These are phyloP conservation scores for Neodontobutis hainanensis DNA, from an alignment of 2,113 vertebrate species.

Conservation along the genomic window DNA sequence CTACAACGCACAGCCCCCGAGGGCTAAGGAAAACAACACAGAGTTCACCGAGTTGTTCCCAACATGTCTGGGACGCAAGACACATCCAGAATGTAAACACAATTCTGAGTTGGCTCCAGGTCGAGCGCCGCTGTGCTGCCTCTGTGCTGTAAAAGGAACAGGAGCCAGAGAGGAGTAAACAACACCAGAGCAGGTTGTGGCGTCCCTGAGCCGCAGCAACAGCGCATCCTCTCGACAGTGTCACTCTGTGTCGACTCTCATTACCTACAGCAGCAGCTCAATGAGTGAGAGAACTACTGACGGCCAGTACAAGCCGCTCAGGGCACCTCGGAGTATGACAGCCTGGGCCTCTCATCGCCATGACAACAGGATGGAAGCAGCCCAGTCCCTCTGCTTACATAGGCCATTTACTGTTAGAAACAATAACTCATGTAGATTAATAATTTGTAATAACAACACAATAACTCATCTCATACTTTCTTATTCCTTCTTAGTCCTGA, in stretches of 20 bases:
- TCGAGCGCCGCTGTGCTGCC: background rate
- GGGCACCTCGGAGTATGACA: slow-evolving; percentile 39
- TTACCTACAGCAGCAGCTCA: slow-evolving; percentile 52
- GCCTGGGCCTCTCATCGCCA: slow-evolving; percentile 15
- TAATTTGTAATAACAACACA: slow-evolving; percentile 11
- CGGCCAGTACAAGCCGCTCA: slow-evolving; percentile 40
- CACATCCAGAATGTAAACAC: slow-evolving; percentile 27
- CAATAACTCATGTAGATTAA: background rate
- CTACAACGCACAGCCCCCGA: slow-evolving; percentile 17
- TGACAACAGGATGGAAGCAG: slow-evolving; percentile 21
- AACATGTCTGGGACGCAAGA: slow-evolving; percentile 4
- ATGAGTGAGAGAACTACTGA: slow-evolving; percentile 8
- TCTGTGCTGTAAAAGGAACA: background rate
- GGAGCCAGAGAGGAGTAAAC: slow-evolving; percentile 51
- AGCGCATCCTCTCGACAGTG: slow-evolving; percentile 63
- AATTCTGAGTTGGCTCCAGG: slow-evolving; percentile 25
- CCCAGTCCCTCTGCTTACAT: slow-evolving; percentile 15
- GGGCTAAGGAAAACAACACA: slow-evolving; percentile 4
- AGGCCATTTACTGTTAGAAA: slow-evolving; percentile 8
- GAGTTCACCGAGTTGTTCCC: slow-evolving; percentile 28
- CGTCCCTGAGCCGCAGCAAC: slow-evolving; percentile 51
- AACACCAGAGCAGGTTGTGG: slow-evolving; percentile 61
- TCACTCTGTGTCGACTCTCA: slow-evolving; percentile 63
- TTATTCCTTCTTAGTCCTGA: no score
- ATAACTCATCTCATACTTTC: no score